Percentiles rank a stretch among this genome's conserved stretches.
phyloP scores from a whole-genome alignment of 2,888 invertebrate genomes.

The Pandemis cinnamomeana region DNA sequence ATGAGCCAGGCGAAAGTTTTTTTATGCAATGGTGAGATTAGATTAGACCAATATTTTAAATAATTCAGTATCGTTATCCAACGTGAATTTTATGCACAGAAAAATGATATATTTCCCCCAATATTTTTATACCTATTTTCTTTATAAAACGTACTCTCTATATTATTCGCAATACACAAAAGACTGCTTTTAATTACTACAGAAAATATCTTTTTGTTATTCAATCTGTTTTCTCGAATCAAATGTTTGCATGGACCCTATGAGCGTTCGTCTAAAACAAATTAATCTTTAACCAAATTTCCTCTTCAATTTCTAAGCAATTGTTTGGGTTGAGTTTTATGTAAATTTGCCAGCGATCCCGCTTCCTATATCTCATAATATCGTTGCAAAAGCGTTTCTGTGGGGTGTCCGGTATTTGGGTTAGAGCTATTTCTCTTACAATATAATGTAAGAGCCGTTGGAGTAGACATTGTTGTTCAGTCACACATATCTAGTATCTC shows the following conservation, averaged over 20 bases:
- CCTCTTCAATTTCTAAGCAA: constrained; percentile 1
- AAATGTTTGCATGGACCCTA: background rate
- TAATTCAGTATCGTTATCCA: no score
- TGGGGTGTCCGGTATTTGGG: background rate
- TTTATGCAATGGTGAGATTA: no score
- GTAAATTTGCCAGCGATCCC: constrained; percentile 5
- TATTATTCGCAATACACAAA: background rate
- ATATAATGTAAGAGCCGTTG: background rate
- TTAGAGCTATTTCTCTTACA: background rate
- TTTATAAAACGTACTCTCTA: no score
- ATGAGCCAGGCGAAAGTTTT: no score
- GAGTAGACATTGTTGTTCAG: background rate
- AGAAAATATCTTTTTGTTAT: background rate
- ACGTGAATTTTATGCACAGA: no score
- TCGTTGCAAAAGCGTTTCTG: constrained; percentile 4
- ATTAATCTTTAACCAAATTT: constrained; percentile 8
- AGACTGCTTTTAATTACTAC: background rate
- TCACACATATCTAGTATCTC: background rate
- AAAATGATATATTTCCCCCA: no score
- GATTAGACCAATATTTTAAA: no score
- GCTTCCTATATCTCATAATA: background rate
- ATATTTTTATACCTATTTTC: no score
- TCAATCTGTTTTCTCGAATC: background rate
- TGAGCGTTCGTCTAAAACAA: background rate
- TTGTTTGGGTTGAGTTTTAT: constrained; percentile 10